These are phyloP conservation scores for Augochlora pura DNA, from an alignment of 1,140 invertebrate genomes.

Conservation along the genomic window DNA sequence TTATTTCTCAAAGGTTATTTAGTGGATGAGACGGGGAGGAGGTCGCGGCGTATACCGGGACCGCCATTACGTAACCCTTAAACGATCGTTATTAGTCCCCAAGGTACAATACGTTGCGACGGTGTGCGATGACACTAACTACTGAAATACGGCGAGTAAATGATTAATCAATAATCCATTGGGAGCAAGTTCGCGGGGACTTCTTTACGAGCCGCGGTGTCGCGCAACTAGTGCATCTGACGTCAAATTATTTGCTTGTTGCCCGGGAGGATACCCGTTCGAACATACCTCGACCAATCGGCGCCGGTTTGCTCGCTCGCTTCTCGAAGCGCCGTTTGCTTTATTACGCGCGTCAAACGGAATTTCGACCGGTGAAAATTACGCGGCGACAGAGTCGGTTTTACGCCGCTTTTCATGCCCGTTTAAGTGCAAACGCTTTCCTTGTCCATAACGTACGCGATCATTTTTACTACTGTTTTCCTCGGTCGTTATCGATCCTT, in stretches of 20 bases:
- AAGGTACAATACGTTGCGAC: constrained; percentile 43
- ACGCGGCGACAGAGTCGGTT: too few relatives aligned
- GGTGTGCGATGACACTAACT: constrained; percentile 50
- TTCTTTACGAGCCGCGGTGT: constrained; percentile 39
- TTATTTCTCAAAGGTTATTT: constrained; percentile 40
- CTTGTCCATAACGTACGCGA: too few relatives aligned
- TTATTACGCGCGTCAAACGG: too few relatives aligned
- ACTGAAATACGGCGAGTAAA: constrained; percentile 48
- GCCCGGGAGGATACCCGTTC: not conserved
- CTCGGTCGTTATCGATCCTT: too few relatives aligned
- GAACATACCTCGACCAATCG: too few relatives aligned
- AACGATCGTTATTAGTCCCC: constrained; percentile 54
- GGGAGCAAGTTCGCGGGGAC: constrained; percentile 40
- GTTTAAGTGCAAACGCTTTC: too few relatives aligned
- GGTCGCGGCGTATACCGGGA: not conserved
- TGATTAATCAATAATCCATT: constrained; percentile 63
- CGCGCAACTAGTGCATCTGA: not conserved
- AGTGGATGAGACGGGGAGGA: not conserved
- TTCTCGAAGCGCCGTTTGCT: too few relatives aligned
- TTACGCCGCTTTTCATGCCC: too few relatives aligned
- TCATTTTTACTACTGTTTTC: too few relatives aligned
- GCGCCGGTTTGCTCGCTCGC: too few relatives aligned
- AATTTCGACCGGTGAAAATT: too few relatives aligned
- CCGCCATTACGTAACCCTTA: constrained; percentile 40
- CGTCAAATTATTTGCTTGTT: constrained; percentile 2